Evolutionary conservation across 2,797 vertebrate genomes (phyloP), one percentile per base, ranked within the genome.

Genomic region (Spea hammondii): DNA sequence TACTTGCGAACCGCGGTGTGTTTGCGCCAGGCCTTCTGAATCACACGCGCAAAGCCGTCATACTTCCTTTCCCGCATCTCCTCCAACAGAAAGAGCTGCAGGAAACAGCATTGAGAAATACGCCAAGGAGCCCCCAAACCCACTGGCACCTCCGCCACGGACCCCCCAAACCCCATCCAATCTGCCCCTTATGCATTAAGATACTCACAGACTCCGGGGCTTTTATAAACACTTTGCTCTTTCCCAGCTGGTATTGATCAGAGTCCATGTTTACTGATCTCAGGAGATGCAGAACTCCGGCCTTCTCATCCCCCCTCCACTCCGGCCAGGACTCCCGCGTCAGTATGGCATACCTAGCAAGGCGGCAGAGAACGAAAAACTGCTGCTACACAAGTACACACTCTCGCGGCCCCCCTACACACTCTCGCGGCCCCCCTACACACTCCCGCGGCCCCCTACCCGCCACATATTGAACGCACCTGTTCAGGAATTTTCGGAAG

Each of bases 61-160:
- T 89, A 95, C 76, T 93, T 95, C 82, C 94, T 87, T 83, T 95
- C 94, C 48, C 94, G 88, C 94, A 94, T 95, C 84, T 95, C 94
- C 86, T 95, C 94, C 85, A 95, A 72, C 65, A 95, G 79, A 83
- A 95, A 95, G 14, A 95, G 90, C 94, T 95, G 78, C 32, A 14
- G 45, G 3, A 5, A 45, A n/a, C 13, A 4, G 14, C 51, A 53
- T 6, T 53, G 51, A 53, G 51, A 6, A 53, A 53, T 7, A 53
- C 32, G 32, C 51, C 51, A 4, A 53, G 51, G 51, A 53, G 8
- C 14, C 55, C 8, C n/a, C 14, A 49, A 54, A 54, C 51, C 17
- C 60, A 64, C 6, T 5, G 12, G 55, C 9, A 1, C 8, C 7
- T 0, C 44, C n/a, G 8, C 44, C 17, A 10, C 13, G 45, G 8